Conservation (phyloP, 2,797 vertebrate species). For the Falco columbarius region DNA sequence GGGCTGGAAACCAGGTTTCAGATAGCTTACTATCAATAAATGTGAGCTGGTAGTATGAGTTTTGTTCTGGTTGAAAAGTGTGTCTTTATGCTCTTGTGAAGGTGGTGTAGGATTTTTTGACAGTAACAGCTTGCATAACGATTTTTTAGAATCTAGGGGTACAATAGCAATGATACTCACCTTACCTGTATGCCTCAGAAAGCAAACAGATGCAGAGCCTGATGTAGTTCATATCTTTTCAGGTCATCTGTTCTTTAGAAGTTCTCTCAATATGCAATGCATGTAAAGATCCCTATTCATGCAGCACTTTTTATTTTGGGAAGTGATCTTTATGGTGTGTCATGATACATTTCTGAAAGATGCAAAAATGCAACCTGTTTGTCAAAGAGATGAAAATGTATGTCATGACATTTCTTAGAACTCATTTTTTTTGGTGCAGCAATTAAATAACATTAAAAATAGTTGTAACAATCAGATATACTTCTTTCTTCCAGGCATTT, state of each 20-base stretch:
- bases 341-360: neutral
- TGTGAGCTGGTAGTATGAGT: neutral
- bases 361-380: neutral
- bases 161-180: neutral
- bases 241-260: neutral
- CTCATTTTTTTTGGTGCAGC: neutral
- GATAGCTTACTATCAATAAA: neutral
- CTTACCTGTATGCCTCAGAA: neutral
- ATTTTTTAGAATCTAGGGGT: neutral
- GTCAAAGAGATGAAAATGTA: neutral
- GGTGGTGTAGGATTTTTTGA: neutral
- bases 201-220: neutral
- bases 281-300: neutral
- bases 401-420: neutral
- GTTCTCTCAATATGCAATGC: neutral
- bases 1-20: neutral
- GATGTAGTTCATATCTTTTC: neutral
- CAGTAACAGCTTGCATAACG: neutral
- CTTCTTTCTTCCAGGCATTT: neutral
- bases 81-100: neutral
- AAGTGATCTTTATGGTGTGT: neutral
- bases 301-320: neutral
- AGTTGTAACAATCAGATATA: neutral
- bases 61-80: neutral
- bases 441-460: neutral